Evolutionary conservation across 2,888 invertebrate genomes (phyloP), one percentile per base, ranked within the genome.

Genomic region (Xestia ashworthii): DNA sequence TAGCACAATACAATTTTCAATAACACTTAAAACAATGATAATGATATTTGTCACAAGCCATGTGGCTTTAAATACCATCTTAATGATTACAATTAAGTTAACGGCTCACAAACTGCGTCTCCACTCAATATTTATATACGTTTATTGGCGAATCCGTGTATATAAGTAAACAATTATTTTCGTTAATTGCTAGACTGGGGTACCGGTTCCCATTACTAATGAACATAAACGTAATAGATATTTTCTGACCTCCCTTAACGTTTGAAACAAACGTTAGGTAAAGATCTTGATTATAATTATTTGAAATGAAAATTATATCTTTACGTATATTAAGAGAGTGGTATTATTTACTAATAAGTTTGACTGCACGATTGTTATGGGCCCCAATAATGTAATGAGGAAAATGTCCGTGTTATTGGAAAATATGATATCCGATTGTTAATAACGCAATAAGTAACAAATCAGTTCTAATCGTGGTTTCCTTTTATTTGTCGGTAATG

Each of bases 151-250:
- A 93, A 93, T 93, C 91, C 89, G 88, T 87, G 92, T 95, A 95
- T 93, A 94, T 95, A 95, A 93, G 92, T 93, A 94, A 95, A 94
- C 94, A 96, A 96, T 95, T 95, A 96, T 95, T 95, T 93, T 91
- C 92, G 93, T 88, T 96, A 96, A 96, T 96, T 96, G 96, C 93
- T 93, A 89, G 91, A 88, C 90, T 92, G 89, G 91, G 91, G 91
- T 90, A 90, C 91, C 84, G 92, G 89, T 86, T 94, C 92, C 83
- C 86, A 88, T 96, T 96, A 93, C 93, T 96, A 96, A 96, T 96
- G 96, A 96, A 95, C 94, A 93, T 92, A 95, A 92, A 95, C 91
- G 96, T 94, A 96, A 96, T 91, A 93, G 96, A 96, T 96, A 96
- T 95, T 96, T 95, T 95, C 94, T 94, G 93, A 95, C 93, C 93